Conservation (phyloP, 2,113 vertebrate genomes). For the Barnardius zonarius region DNA sequence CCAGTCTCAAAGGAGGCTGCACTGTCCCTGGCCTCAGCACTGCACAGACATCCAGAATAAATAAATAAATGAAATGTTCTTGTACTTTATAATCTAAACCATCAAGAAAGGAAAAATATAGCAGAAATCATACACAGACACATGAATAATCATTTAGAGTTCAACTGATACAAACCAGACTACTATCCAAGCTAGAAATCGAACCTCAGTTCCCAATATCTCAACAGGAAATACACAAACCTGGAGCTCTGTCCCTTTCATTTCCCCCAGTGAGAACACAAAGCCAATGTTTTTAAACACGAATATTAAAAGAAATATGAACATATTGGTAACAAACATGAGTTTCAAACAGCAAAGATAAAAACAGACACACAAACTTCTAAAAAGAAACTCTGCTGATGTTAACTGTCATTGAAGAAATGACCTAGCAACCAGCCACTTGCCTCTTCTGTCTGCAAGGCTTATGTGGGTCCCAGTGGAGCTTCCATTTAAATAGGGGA, state of each 20-base stretch:
- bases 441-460: not conserved
- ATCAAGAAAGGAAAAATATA: not conserved
- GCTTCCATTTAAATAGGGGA: slow-evolving; percentile 51
- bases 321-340: not conserved
- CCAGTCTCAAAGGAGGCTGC: not conserved
- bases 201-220: not conserved
- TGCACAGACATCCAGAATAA: not conserved
- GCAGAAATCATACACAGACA: not conserved
- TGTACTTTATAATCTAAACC: not conserved
- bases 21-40: not conserved
- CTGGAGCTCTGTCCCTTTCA: not conserved
- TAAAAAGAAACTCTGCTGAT: not conserved
- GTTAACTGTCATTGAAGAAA: not conserved
- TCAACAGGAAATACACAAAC: not conserved
- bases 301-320: not conserved
- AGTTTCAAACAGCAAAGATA: not conserved
- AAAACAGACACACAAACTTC: not conserved
- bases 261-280: not conserved
- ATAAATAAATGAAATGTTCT: not conserved
- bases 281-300: not conserved
- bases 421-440: not conserved
- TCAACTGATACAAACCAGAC: not conserved
- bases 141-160: not conserved
- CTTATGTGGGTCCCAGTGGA: slow-evolving; percentile 38
- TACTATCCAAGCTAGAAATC: not conserved